Evolutionary conservation across 2,113 vertebrate genomes (phyloP), one percentile per base, ranked within the genome.

Genomic region (Myodes glareolus): DNA sequence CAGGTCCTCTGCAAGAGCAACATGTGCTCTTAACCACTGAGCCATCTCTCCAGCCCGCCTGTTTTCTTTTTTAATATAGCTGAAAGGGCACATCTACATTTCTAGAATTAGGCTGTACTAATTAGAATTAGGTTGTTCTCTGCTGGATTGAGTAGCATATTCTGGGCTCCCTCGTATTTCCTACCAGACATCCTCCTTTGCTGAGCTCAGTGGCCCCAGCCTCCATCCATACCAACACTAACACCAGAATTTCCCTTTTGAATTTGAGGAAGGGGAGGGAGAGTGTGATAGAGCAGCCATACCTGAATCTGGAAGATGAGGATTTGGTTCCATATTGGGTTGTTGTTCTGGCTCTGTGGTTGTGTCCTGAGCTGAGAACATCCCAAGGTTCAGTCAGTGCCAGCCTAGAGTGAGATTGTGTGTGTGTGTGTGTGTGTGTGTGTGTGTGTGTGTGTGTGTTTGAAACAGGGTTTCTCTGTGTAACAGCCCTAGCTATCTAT

Each of bases 291-390:
- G 45, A 47, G 42, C 5, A 19, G 55, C 10, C 82, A 68, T 94
- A 99, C 98, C 98, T 98, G 92, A 73, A 98, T 82, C 0, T 72
- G 98, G 93, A 98, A 98, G 97, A 91, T 98, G 94, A 99, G 93
- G 65, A 97, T 97, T 96, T 99, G 97, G 70, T 99, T 98, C 98
- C 98, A 99, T 31, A 52, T 96, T 0, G 98, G 98, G 52, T 61
- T 97, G 70, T 96, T 96, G 0, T 68, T 91, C 27, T 89, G 31
- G 42, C n/a, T 47, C n/a, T 91, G 81, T 17, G 96, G n/a, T 0
- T 45, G 36, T 14, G 98, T 98, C 70, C 52, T 95, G n/a, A 98
- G 97, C 98, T 98, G 94, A 90, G 55, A 87, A 95, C 8, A 87
- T 45, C 17, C 61, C 63, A 33, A 92, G 88, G 50, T 47, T 76